Conservation (phyloP, 2,113 vertebrate species). For the Hippocampus guttulatus region DNA sequence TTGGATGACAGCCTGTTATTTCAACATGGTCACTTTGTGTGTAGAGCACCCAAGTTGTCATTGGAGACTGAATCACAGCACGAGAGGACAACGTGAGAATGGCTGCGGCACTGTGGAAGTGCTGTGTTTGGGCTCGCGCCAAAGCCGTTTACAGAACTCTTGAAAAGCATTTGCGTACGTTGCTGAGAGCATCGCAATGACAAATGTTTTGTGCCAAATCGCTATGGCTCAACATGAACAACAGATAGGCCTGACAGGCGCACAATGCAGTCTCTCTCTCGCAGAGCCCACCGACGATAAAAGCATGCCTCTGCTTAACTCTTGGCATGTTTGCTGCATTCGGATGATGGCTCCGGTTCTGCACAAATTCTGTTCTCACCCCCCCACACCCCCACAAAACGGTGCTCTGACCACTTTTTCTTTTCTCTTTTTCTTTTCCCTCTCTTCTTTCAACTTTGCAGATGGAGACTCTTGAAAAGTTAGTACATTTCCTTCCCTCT, state of each 20-base stretch:
- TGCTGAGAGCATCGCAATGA: slow-evolving; percentile 13
- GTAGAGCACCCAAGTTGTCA: slow-evolving; percentile 18
- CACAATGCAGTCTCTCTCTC: slow-evolving; percentile 47
- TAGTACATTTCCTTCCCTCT: slow-evolving; percentile 76
- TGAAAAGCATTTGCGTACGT: slow-evolving; percentile 22
- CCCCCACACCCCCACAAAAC: slow-evolving; percentile 9
- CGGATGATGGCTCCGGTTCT: slow-evolving; percentile 21
- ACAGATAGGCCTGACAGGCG: slow-evolving; percentile 38
- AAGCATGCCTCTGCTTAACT: slow-evolving; percentile 48
- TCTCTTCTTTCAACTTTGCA: slow-evolving; percentile 64
- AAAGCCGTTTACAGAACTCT: slow-evolving; percentile 26
- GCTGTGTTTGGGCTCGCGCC: slow-evolving; percentile 12
- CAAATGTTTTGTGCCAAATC: slow-evolving; percentile 33
- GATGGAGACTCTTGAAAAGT: slow-evolving; percentile 93
- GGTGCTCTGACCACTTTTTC: slow-evolving; percentile 38
- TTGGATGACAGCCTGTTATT: background rate
- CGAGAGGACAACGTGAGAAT: slow-evolving; percentile 4
- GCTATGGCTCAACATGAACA: slow-evolving; percentile 47
- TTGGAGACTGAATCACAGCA: slow-evolving; percentile 12
- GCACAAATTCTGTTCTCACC: slow-evolving; percentile 13
- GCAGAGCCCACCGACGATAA: slow-evolving; percentile 43
- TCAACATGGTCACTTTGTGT: slow-evolving; percentile 26
- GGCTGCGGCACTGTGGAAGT: slow-evolving; percentile 7
- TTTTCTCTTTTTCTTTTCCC: slow-evolving; percentile 51
- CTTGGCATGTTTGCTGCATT: slow-evolving; percentile 44